Percentiles rank a stretch among this genome's conserved stretches.
Conservation (phyloP, 2,797 vertebrate species). For the Ptychadena robeensis region DNA sequence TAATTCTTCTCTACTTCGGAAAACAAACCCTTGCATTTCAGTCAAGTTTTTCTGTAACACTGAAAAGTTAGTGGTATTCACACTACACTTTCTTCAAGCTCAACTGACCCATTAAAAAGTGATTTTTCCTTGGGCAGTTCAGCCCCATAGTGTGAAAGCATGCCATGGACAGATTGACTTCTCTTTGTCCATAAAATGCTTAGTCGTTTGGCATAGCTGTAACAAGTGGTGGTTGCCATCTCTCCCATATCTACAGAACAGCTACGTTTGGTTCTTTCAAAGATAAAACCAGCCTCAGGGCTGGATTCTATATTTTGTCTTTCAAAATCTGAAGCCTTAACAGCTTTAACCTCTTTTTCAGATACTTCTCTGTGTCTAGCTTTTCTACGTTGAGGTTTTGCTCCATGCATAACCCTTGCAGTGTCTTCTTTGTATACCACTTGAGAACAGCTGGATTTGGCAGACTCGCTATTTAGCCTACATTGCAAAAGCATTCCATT, state of each 20-base stretch:
- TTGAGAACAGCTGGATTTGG: constrained; percentile 72
- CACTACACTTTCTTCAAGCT: constrained; percentile 80
- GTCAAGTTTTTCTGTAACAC: not conserved
- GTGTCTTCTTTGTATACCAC: constrained; percentile 57
- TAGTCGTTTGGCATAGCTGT: constrained; percentile 86
- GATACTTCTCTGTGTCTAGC: constrained; percentile 70
- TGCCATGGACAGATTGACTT: constrained; percentile 89
- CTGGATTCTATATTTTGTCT: constrained; percentile 19
- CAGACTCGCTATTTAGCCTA: constrained; percentile 76
- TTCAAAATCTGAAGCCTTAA: constrained; percentile 12
- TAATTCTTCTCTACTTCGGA: not conserved
- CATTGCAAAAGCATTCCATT: constrained; percentile 67
- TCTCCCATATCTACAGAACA: constrained; percentile 80
- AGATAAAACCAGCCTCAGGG: constrained; percentile 7
- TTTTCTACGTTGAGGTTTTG: constrained; percentile 60
- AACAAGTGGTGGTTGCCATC: constrained; percentile 74
- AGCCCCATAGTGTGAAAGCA: constrained; percentile 83
- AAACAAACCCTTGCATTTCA: constrained; percentile 12
- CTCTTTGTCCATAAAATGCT: constrained; percentile 89
- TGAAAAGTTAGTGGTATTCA: constrained; percentile 35
- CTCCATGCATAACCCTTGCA: constrained; percentile 67
- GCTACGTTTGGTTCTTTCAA: constrained; percentile 75
- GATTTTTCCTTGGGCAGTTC: constrained; percentile 78
- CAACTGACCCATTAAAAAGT: constrained; percentile 66
- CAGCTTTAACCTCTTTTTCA: constrained; percentile 53